Conservation (phyloP, 2,113 vertebrate species). For the Suricata suricatta region DNA sequence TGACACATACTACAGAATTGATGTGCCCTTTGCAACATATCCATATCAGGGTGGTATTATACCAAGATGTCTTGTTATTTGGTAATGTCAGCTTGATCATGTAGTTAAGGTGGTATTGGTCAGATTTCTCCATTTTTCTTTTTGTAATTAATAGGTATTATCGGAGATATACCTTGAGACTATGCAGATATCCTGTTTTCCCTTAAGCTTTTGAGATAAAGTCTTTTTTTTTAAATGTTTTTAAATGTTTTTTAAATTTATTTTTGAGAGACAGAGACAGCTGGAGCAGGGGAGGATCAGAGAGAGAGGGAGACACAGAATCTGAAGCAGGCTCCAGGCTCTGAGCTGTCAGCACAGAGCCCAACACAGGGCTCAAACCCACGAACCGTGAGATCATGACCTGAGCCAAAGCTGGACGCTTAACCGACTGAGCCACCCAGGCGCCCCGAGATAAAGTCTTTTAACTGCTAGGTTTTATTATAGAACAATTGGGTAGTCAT, state of each 20-base stretch:
- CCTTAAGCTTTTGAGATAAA: background rate
- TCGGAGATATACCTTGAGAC: background rate
- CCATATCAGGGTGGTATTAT: background rate
- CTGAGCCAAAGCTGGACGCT: too few species aligned
- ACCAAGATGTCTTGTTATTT: background rate
- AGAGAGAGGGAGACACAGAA: too few species aligned
- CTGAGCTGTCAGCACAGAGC: too few species aligned
- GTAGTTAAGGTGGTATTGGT: background rate
- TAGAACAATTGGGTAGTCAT: background rate
- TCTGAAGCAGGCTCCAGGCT: too few species aligned
- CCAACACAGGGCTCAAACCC: too few species aligned
- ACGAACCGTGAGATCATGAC: too few species aligned
- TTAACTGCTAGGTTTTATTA: background rate
- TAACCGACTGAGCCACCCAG: too few species aligned
- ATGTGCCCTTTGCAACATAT: background rate
- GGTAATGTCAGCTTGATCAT: background rate
- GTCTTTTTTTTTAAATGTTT: too few species aligned
- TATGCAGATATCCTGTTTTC: background rate
- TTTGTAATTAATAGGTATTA: background rate
- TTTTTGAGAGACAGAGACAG: too few species aligned
- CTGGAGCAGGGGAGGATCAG: too few species aligned
- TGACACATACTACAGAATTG: background rate
- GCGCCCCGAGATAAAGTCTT: background rate
- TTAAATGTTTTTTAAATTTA: too few species aligned
- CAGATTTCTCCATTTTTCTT: background rate